Percentiles rank a stretch among this genome's conserved stretches.
phyloP scores from a whole-genome alignment of 2,113 vertebrate genomes.

The Miniopterus natalensis region DNA sequence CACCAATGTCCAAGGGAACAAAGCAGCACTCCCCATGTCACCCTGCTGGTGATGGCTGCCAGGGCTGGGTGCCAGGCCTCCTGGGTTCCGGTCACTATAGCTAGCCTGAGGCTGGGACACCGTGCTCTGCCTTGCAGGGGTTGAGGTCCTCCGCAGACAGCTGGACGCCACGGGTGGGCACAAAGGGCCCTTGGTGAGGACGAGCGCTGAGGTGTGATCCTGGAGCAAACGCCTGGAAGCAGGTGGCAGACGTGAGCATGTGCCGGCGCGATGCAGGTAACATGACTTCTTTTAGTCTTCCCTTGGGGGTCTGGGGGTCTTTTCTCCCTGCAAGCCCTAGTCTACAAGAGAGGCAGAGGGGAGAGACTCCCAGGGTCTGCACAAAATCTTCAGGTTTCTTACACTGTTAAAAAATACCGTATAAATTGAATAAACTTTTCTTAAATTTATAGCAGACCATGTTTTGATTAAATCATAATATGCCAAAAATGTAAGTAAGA shows the following conservation, averaged over 20 bases:
- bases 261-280: conserved; percentile 96
- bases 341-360: neutral
- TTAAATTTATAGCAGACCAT: conserved; percentile 69
- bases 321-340: neutral
- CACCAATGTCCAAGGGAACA: neutral
- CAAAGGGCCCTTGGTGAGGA: conserved; percentile 96
- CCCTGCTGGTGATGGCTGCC: neutral
- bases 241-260: conserved; percentile 99
- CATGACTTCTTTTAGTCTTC: neutral
- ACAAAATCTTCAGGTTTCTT: conserved; percentile 62
- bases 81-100: neutral
- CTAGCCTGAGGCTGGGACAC: neutral
- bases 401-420: conserved; percentile 60
- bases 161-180: conserved; percentile 96
- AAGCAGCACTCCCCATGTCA: neutral
- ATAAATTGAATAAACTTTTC: conserved; percentile 71
- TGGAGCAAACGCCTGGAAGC: conserved; percentile 93
- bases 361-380: neutral
- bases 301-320: neutral
- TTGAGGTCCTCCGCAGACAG: conserved; percentile 94
- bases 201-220: conserved; percentile 96
- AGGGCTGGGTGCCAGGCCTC: neutral
- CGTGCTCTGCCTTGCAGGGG: conserved; percentile 89
- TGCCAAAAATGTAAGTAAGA: conserved; percentile 78
- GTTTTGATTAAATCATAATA: conserved; percentile 81